Conservation (phyloP, 2,797 vertebrate species). For the Alauda arvensis region DNA sequence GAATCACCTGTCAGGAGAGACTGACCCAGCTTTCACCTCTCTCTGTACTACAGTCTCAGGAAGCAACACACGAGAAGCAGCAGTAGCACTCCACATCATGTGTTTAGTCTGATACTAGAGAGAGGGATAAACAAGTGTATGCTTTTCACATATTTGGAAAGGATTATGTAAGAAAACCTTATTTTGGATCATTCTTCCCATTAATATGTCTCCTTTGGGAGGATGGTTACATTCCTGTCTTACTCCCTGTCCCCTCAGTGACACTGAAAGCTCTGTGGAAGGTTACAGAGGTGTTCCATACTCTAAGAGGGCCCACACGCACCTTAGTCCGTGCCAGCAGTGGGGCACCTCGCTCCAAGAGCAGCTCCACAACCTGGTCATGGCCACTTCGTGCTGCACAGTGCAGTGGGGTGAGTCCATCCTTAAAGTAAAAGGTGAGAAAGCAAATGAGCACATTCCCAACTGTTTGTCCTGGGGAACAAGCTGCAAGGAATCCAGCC, state of each 20-base stretch:
- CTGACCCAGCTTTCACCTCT: not conserved
- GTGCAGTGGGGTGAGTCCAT: constrained; percentile 94
- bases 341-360: constrained; percentile 92
- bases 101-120: not conserved
- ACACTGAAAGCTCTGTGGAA: not conserved
- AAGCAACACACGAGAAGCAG: not conserved
- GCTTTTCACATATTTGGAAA: not conserved
- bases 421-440: constrained; percentile 72
- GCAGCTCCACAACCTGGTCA: constrained; percentile 88
- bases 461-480: not conserved
- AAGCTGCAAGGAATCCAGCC: not conserved
- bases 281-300: not conserved
- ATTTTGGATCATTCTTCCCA: not conserved
- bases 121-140: not conserved
- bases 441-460: not conserved
- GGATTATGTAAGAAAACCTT: not conserved
- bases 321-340: constrained; percentile 96
- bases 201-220: not conserved
- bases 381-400: constrained; percentile 96
- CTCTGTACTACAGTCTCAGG: not conserved
- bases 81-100: not conserved
- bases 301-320: not conserved
- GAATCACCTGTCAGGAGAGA: not conserved
- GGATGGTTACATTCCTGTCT: not conserved
- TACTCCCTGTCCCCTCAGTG: not conserved